Evolutionary conservation across 2,113 vertebrate genomes (phyloP).

Genomic region (Danio rerio): GRCz12tu NC_133194.1:51359001-51359500

Average conservation of each 20-base stretch:
- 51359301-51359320: background rate
- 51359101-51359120: slow-evolving; percentile 51
- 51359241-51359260: too few relatives aligned
- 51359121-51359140: slow-evolving; percentile 56
- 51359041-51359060: background rate
- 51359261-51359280: too few relatives aligned
- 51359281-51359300: too few relatives aligned
- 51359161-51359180: slow-evolving; percentile 59
- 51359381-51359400: too few relatives aligned
- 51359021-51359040: too few relatives aligned
- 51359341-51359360: too few relatives aligned
- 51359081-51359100: slow-evolving; percentile 53
- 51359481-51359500: background rate
- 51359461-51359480: slow-evolving; percentile 5
- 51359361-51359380: too few relatives aligned
- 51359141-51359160: slow-evolving; percentile 58
- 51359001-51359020: too few relatives aligned
- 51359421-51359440: too few relatives aligned
- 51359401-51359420: too few relatives aligned
- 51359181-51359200: slow-evolving; percentile 21
- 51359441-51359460: too few relatives aligned
- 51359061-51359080: slow-evolving; percentile 47
- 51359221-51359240: too few relatives aligned
- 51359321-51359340: slow-evolving; percentile 25
- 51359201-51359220: background rate